These are phyloP conservation scores for Eupithecia abbreviata DNA, from an alignment of 2,888 invertebrate genomes.

Conservation along the genomic window DNA sequence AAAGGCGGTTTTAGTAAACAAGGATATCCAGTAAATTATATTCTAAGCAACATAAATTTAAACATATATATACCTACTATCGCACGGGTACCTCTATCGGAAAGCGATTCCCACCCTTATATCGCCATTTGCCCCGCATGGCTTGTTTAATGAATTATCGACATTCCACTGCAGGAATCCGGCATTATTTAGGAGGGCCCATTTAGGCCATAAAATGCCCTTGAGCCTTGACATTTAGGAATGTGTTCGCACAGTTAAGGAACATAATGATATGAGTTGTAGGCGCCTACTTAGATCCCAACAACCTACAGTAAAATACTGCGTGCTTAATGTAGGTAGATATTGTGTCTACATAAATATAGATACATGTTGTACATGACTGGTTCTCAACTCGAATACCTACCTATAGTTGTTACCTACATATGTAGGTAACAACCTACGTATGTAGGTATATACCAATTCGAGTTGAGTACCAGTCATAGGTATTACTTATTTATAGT, in stretches of 20 bases:
- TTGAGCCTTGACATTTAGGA: conserved; percentile 43
- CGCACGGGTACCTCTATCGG: conserved; percentile 31
- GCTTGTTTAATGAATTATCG: conserved; percentile 46
- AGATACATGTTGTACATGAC: no score
- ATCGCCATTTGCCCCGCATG: conserved; percentile 50
- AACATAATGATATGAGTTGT: background rate
- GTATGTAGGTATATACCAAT: no score
- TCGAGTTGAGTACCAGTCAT: no score
- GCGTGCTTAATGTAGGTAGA: no score
- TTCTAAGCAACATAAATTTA: background rate
- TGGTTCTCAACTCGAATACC: no score
- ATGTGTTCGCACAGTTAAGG: conserved; percentile 9
- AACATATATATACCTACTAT: background rate
- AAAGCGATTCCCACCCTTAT: conserved; percentile 51
- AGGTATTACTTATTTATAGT: no score
- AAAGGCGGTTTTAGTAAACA: background rate
- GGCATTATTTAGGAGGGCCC: conserved; percentile 35
- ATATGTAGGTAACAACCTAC: no score
- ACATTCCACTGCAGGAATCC: conserved; percentile 40
- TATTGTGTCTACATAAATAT: no score
- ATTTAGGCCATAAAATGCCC: conserved; percentile 41
- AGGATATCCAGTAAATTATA: background rate
- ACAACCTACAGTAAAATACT: background rate
- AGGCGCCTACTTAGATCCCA: background rate
- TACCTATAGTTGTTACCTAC: no score